Conservation (phyloP, 30 jellyfish, hydroid and myxozoan genomes). For the Haliclystus octoradiatus region DNA sequence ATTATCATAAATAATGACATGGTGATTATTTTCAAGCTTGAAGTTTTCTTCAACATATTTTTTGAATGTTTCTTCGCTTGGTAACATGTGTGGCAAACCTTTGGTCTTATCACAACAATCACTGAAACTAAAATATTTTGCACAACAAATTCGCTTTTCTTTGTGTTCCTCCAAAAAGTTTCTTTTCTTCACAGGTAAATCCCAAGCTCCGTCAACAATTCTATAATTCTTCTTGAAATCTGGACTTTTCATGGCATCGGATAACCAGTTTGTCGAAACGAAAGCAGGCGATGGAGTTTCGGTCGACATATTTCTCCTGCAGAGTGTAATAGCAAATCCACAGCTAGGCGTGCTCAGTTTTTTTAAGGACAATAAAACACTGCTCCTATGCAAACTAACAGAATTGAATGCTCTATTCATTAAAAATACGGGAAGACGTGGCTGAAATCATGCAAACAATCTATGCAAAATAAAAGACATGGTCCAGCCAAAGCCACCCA, state of each 20-base stretch:
- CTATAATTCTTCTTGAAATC: slow-evolving; percentile 23
- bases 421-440: too few relatives aligned
- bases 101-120: slow-evolving; percentile 62
- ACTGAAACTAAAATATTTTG: slow-evolving; percentile 46
- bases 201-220: slow-evolving; percentile 76
- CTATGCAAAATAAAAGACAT: too few relatives aligned
- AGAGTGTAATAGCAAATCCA: too few relatives aligned
- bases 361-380: too few relatives aligned
- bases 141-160: slow-evolving; percentile 38
- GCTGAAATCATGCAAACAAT: too few relatives aligned
- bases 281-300: slow-evolving; percentile 5
- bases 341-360: too few relatives aligned
- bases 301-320: neutral
- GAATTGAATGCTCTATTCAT: too few relatives aligned
- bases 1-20: slow-evolving; percentile 66
- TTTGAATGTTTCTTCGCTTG: slow-evolving; percentile 29
- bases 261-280: slow-evolving; percentile 13
- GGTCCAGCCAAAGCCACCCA: too few relatives aligned
- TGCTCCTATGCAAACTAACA: too few relatives aligned
- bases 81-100: slow-evolving; percentile 63
- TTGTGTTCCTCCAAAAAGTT: slow-evolving; percentile 39
- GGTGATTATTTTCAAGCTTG: slow-evolving; percentile 51
- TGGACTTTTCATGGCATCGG: slow-evolving; percentile 23
- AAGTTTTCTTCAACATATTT: slow-evolving; percentile 36
- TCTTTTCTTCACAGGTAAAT: slow-evolving; percentile 34